A percentile compares a stretch with the other conserved stretches of the same genome.
Conservation (phyloP, 2,113 vertebrate species). For the Phylloscopus whistleri region DNA sequence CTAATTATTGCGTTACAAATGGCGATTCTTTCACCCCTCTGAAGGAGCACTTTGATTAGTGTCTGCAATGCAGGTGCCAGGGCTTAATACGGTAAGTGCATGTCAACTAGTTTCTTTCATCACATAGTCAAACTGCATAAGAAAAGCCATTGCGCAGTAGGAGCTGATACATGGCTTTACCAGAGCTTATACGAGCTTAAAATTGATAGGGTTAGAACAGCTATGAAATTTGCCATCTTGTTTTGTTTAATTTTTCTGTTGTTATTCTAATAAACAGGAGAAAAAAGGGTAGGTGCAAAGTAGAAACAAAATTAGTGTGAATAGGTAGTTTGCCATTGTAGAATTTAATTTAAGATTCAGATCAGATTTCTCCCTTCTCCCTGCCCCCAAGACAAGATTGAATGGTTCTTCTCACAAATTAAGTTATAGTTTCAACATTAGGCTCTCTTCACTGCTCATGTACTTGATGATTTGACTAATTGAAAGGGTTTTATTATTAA, state of each 20-base stretch:
- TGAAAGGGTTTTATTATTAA: not conserved
- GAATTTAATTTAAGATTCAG: slow-evolving; percentile 21
- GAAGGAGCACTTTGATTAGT: slow-evolving; percentile 77
- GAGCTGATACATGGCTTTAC: not conserved
- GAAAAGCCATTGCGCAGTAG: not conserved
- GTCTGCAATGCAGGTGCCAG: slow-evolving; percentile 70
- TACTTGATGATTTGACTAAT: not conserved
- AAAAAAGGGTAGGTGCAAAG: not conserved
- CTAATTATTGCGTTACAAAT: slow-evolving; percentile 81
- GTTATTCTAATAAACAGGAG: not conserved
- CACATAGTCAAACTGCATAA: slow-evolving; percentile 45
- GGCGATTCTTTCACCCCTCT: slow-evolving; percentile 74
- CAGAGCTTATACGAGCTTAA: not conserved
- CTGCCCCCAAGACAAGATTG: not conserved
- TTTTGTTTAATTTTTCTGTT: not conserved
- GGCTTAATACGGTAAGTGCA: slow-evolving; percentile 68
- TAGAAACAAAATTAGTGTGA: not conserved
- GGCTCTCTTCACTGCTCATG: not conserved
- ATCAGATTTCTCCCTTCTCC: not conserved
- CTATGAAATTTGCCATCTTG: not conserved
- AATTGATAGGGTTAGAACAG: not conserved
- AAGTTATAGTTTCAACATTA: not conserved
- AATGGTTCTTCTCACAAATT: not conserved
- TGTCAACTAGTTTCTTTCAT: slow-evolving; percentile 71
- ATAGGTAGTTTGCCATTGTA: not conserved